Evolutionary conservation across 2,888 invertebrate species (phyloP).

Genomic region (Mantis religiosa): DNA sequence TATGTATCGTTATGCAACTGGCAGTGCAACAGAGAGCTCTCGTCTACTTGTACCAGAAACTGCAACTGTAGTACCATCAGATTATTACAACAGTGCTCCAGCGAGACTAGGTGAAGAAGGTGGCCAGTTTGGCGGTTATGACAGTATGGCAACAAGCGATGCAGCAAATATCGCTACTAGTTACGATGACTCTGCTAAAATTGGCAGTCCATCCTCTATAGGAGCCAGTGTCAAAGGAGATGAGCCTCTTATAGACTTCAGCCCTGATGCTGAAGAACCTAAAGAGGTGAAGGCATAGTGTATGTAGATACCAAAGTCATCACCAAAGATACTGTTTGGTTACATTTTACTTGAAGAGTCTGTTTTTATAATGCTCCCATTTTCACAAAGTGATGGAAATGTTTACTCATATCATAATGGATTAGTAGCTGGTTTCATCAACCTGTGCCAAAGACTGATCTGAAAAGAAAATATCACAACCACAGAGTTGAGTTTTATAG

Average conservation of each 20-base stretch:
- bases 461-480: background rate
- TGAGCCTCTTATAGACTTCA: conserved; percentile 4
- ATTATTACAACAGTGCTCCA: conserved; percentile 26
- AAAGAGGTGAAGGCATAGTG: background rate
- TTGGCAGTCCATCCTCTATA: background rate
- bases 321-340: background rate
- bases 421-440: background rate
- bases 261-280: conserved; percentile 3
- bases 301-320: background rate
- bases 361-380: background rate
- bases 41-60: conserved; percentile 25
- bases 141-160: conserved; percentile 17
- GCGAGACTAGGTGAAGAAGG: conserved; percentile 15
- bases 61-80: background rate
- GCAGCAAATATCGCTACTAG: background rate
- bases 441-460: background rate
- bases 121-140: background rate
- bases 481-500: background rate
- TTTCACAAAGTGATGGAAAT: background rate
- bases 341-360: background rate
- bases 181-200: background rate
- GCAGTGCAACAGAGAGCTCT: conserved; percentile 27
- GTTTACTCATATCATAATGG: background rate
- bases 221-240: background rate
- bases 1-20: conserved; percentile 28